These are phyloP conservation scores for Varecia variegata DNA, from an alignment of 2,797 vertebrate species.

Conservation along the genomic window DNA sequence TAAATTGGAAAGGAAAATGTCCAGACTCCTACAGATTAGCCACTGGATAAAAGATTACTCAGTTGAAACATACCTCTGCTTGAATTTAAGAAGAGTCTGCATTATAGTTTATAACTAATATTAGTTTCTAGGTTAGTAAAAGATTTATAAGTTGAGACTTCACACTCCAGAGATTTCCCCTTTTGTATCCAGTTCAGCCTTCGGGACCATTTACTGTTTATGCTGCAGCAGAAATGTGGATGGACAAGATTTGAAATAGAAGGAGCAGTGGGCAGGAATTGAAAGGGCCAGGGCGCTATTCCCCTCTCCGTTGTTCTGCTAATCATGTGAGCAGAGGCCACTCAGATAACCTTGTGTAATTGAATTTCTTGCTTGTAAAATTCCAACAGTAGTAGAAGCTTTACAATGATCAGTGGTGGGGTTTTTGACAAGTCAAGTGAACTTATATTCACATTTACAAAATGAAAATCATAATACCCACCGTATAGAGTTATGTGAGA, in stretches of 20 bases:
- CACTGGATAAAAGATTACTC: background rate
- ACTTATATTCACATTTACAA: background rate
- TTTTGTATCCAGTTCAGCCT: background rate
- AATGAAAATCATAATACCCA: background rate
- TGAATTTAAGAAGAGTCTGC: background rate
- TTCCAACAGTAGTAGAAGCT: background rate
- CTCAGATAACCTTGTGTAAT: background rate
- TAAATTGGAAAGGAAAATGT: background rate
- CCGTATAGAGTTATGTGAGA: background rate
- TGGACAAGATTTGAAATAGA: background rate
- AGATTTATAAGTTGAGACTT: background rate
- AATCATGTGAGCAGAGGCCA: background rate
- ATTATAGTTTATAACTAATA: background rate
- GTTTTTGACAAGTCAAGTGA: background rate
- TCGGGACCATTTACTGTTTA: background rate
- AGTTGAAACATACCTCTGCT: background rate
- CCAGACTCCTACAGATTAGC: background rate
- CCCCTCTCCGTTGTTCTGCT: background rate
- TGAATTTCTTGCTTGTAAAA: background rate
- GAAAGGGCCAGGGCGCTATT: background rate
- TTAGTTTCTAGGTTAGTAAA: background rate
- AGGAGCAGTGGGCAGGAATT: background rate
- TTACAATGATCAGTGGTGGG: background rate
- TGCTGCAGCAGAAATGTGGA: background rate
- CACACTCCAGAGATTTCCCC: background rate